Conservation (phyloP, 2,888 invertebrate species). For the Seira ritae region DNA sequence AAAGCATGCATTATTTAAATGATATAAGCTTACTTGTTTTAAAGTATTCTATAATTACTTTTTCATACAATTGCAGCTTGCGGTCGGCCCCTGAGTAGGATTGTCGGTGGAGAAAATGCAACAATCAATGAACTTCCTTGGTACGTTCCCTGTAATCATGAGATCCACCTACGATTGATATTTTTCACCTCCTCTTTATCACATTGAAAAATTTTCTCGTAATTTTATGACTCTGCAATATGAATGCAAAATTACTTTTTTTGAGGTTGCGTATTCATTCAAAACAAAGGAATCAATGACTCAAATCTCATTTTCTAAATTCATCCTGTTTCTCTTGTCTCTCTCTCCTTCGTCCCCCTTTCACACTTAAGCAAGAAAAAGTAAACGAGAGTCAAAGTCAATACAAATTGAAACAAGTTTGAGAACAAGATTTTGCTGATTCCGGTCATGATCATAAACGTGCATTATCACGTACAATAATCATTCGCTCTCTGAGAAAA, state of each 20-base stretch:
- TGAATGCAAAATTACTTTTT: neutral
- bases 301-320: slow-evolving; percentile 16
- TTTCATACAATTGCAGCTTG: slow-evolving; percentile 38
- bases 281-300: slow-evolving; percentile 10
- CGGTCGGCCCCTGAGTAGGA: slow-evolving; percentile 35
- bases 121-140: slow-evolving; percentile 67
- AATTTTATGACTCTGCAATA: no score
- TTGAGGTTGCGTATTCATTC: neutral
- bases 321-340: neutral
- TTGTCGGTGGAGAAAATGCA: slow-evolving; percentile 67
- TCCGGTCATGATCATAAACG: slow-evolving; percentile 1
- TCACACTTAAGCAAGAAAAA: neutral
- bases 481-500: slow-evolving; percentile 4
- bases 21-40: neutral
- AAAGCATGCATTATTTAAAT: no score
- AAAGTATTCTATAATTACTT: neutral
- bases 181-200: no score
- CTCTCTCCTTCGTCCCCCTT: neutral
- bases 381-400: slow-evolving; percentile 7
- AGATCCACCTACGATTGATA: slow-evolving; percentile 30
- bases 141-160: slow-evolving; percentile 43
- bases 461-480: neutral
- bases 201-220: no score
- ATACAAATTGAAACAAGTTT: slow-evolving; percentile 15
- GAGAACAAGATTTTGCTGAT: slow-evolving; percentile 8